Base-by-base conservation (phyloP, 2,797 vertebrate genomes). In the Lagorchestes hirsutus region DNA sequence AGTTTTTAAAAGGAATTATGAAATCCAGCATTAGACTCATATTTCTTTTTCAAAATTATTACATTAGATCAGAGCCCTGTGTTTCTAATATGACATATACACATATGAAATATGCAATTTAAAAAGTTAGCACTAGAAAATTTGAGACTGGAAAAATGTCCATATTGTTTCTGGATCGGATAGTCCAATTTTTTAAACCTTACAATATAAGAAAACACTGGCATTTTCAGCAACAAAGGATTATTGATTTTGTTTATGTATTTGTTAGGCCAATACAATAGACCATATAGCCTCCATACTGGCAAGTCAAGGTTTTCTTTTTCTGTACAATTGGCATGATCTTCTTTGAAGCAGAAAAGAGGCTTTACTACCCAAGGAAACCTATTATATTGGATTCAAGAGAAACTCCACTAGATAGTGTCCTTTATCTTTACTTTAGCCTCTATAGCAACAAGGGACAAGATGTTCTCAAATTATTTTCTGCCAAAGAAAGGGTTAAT, bases 31-130 rank as follows among this genome's bases (percentile, higher is more conserved):
- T 94, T 52, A 59, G 95, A 95, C 34, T 97, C 58, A 22, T 54
- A n/a, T 55, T 93, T 96, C 95, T 95, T 87, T 96, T 29, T 96
- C 94, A 96, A 96, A 92, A 96, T 92, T 90, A 93, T 93, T 96
- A 54, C 92, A 96, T 93, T 90, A 92, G 93, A 95, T 93, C 96
- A 95, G 40, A 46, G 96, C 95, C 94, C 95, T 87, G 67, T 96
- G 93, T 92, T 91, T 62, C 22, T 95, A 24, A 31, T 55, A 31
- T 95, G 67, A 12, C 34, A 62, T 58, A 58, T 34, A 62, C 11
- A 62, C 1, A n/a, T 34, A 67, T 16, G 16, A 6, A 24, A 27
- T 54, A 59, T 93, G 91, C 52, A 93, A 93, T 67, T 96, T 22
- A 95, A 91, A 93, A 96, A 97, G 92, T 91, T 95, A 94, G 94